Evolutionary conservation across 2,113 vertebrate species (phyloP).

Genomic region (Odocoileus hemionus): DNA sequence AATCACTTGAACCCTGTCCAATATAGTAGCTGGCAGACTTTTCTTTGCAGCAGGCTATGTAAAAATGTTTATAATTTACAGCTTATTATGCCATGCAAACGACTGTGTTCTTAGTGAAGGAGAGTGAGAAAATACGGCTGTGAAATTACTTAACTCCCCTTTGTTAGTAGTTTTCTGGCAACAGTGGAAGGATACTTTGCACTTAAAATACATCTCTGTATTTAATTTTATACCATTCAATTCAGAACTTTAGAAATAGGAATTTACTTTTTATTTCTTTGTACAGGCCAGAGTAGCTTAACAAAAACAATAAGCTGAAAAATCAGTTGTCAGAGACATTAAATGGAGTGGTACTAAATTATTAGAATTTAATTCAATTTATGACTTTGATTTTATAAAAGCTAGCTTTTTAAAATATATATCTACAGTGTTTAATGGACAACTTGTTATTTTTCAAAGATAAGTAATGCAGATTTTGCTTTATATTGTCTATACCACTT

Average conservation of each 20-base stretch:
- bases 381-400: conserved; percentile 25
- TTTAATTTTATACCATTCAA: conserved; percentile 53
- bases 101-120: conserved; percentile 50
- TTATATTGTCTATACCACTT: neutral
- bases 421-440: neutral
- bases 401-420: neutral
- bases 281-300: conserved; percentile 23
- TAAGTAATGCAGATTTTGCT: neutral
- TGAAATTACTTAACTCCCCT: conserved; percentile 58
- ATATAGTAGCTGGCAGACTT: conserved; percentile 58
- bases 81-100: conserved; percentile 64
- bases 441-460: neutral
- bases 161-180: conserved; percentile 62
- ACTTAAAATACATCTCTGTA: conserved; percentile 59
- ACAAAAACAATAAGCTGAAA: conserved; percentile 38
- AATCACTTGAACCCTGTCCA: conserved; percentile 70
- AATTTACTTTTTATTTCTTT: conserved; percentile 49
- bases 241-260: conserved; percentile 23
- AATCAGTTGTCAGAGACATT: conserved; percentile 9
- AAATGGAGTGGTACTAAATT: neutral
- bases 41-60: conserved; percentile 60
- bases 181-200: conserved; percentile 19
- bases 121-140: conserved; percentile 54
- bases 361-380: conserved; percentile 25
- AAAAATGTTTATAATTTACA: conserved; percentile 71